These are phyloP conservation scores for Lysandra bellargus DNA, from an alignment of 2,888 invertebrate genomes.

Conservation along the genomic window DNA sequence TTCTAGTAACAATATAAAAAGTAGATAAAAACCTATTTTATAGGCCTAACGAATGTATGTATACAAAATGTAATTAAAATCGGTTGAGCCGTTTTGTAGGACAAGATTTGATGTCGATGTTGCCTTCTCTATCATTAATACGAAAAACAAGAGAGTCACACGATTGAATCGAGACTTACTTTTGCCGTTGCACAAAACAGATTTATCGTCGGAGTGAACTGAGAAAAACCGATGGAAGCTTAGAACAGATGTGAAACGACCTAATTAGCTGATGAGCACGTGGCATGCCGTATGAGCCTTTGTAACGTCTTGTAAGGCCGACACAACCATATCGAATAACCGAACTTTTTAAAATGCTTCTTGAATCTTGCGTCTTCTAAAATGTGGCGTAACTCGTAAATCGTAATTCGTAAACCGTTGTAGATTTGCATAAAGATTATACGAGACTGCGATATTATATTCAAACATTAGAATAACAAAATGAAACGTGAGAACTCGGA, in stretches of 20 bases:
- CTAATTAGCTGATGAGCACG: constrained; percentile 3
- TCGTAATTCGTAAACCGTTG: neutral
- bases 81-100: no score
- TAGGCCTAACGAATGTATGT: no score
- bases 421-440: neutral
- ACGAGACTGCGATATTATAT: neutral
- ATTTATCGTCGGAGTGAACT: no score
- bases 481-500: neutral
- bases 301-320: neutral
- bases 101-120: no score
- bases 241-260: constrained; percentile 9
- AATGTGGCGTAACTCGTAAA: neutral
- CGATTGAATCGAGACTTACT: no score
- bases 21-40: no score
- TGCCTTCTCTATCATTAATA: neutral
- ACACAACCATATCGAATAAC: neutral
- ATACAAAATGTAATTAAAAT: no score
- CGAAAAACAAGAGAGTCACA: neutral
- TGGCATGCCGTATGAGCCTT: neutral
- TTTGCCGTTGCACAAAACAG: no score
- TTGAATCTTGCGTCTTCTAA: neutral
- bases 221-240: neutral
- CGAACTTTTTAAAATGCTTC: neutral
- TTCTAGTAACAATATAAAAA: no score
- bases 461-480: neutral